These are phyloP conservation scores for Xestoiulus laeticollis DNA, from an alignment of 2,888 invertebrate species.

Conservation along the genomic window DNA sequence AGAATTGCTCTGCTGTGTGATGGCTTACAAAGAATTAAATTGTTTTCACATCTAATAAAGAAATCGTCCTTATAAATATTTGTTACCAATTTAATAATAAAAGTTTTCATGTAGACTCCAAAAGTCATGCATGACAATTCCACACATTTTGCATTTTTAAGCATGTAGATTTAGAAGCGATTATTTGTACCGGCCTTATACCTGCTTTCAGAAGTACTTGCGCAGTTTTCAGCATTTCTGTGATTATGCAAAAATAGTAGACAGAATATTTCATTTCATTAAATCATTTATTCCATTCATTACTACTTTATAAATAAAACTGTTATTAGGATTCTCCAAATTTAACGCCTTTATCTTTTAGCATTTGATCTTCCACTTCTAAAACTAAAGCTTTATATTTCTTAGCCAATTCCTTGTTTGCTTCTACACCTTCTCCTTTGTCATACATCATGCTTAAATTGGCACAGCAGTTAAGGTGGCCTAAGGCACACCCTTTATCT, in stretches of 20 bases:
- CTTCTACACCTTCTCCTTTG: conserved; percentile 82
- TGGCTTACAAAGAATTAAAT: conserved; percentile 23
- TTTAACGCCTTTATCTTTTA: conserved; percentile 51
- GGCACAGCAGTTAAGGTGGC: conserved; percentile 87
- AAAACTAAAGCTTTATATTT: conserved; percentile 77
- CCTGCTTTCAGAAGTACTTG: not conserved
- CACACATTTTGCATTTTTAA: not conserved
- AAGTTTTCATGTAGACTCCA: not conserved
- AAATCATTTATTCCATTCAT: not conserved
- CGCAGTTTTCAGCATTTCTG: not conserved
- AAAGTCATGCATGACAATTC: not conserved
- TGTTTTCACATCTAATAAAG: conserved; percentile 29
- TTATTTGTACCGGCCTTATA: not conserved
- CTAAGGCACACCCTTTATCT: conserved; percentile 81
- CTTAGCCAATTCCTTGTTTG: conserved; percentile 76
- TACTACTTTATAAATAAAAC: conserved; percentile 42
- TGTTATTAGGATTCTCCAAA: conserved; percentile 54
- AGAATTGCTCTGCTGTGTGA: not conserved
- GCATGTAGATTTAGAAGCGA: not conserved
- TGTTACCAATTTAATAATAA: not conserved
- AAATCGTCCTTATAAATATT: conserved; percentile 8
- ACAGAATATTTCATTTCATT: not conserved
- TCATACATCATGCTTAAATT: conserved; percentile 89
- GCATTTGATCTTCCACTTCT: conserved; percentile 74
- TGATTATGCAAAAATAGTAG: not conserved